A percentile compares a stretch with the other conserved stretches of the same genome.
phyloP scores from a whole-genome alignment of 30 jellyfish, hydroid and myxozoan species.

The Clytia hemisphaerica region DNA sequence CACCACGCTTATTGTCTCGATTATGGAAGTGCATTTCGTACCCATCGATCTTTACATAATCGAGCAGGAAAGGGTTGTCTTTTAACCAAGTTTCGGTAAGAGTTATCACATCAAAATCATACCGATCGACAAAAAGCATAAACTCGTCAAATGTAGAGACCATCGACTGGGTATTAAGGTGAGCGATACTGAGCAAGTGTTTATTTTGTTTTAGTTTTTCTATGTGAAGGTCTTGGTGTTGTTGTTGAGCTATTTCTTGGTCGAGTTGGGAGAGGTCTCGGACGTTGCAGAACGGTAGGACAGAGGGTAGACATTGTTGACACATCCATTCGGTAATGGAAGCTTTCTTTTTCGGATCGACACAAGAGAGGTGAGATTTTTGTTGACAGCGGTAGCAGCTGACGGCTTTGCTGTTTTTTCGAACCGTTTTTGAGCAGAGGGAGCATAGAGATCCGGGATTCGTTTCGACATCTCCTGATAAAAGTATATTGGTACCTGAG shows the following conservation, averaged over 20 bases:
- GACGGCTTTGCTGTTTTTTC: constrained; percentile 18
- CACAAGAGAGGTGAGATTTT: constrained; percentile 1
- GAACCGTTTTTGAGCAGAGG: background rate
- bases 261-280: constrained; percentile 2
- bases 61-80: constrained; percentile 46
- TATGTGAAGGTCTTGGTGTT: constrained; percentile 4
- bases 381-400: constrained; percentile 19
- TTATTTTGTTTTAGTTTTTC: background rate
- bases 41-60: constrained; percentile 55
- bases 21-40: constrained; percentile 36
- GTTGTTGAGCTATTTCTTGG: constrained; percentile 16
- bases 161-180: constrained; percentile 47
- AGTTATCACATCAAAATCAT: constrained; percentile 46
- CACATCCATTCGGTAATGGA: background rate
- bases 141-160: constrained; percentile 48
- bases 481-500: constrained; percentile 6
- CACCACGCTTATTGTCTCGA: constrained; percentile 51
- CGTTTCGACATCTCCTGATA: constrained; percentile 12
- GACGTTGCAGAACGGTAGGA: too few species aligned
- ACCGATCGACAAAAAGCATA: constrained; percentile 30
- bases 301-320: background rate
- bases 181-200: constrained; percentile 16
- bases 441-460: background rate
- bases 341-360: background rate
- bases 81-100: constrained; percentile 70